Base-by-base conservation (phyloP, 2,888 invertebrate species). In the Zygogramma bicolorata region DNA sequence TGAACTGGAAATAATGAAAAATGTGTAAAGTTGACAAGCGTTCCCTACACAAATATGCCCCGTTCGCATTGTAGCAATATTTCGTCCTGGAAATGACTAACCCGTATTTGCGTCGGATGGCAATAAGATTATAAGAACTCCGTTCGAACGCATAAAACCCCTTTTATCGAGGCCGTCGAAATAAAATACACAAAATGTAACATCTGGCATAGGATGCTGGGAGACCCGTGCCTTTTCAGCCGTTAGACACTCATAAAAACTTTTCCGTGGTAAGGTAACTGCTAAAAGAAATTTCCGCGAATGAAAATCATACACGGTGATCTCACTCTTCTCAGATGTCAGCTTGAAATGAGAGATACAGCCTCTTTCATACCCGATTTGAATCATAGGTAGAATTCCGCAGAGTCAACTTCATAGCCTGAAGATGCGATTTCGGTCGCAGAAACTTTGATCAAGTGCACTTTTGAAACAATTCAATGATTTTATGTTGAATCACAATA, bases 91-190 rank as follows among this genome's bases (percentile, higher is more conserved):
- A 77, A 79, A 76, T 75, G 73, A 71, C 71, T 72, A 70, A 75
- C 76, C 74, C 62, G 72, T 76, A 78, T 79, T 78, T 77, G 79
- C 74, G 75, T 67, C 78, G 74, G 76, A 74, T 77, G 75, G 77
- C 75, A 79, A 77, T 77, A 76, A 74, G 78, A 79, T 79, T 77
- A 78, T 75, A 77, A 75, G 74, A 74, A 77, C 75, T 77, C 77
- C 74, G 76, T 76, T 78, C 66, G 69, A 76, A 75, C 75, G 75
- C 70, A 75, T 79, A 79, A 79, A 79, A 78, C 75, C 77, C n/a
- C 75, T 79, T 77, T 79, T 77, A 78, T 77, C 75, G 78, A 75
- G 74, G 76, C 70, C 70, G 71, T 74, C 73, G 75, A 79, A 77
- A 77, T 78, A 78, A 79, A 77, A 77, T 77, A 77, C 76, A 76